phyloP scores from a whole-genome alignment of 2,113 vertebrate genomes.

The Marcusenius ussheri region DNA sequence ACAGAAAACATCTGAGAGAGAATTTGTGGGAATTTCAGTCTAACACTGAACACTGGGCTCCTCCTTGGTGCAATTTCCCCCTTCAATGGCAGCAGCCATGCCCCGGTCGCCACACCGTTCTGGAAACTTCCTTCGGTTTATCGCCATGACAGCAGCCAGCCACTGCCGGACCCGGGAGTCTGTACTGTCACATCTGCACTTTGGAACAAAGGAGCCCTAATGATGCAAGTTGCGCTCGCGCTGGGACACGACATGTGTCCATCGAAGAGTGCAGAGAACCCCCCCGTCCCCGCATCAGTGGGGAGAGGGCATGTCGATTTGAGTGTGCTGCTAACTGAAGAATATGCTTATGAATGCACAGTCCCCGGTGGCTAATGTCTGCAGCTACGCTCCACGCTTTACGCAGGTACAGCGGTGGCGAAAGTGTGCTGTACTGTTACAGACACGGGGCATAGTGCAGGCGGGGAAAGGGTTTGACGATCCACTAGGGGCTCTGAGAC shows the following conservation, averaged over 20 bases:
- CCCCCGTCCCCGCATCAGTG: slow-evolving; percentile 6
- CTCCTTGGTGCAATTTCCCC: slow-evolving; percentile 31
- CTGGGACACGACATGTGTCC: not conserved
- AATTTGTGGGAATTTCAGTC: not conserved
- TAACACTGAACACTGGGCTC: slow-evolving; percentile 38
- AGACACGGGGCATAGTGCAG: too few relatives aligned
- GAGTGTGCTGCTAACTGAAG: not conserved
- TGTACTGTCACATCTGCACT: slow-evolving; percentile 8
- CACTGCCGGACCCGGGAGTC: slow-evolving; percentile 9
- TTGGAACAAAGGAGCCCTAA: slow-evolving; percentile 1
- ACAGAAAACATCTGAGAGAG: not conserved
- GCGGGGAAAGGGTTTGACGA: too few relatives aligned
- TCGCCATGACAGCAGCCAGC: slow-evolving; percentile 31
- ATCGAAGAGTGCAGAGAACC: not conserved
- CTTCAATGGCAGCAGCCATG: slow-evolving; percentile 36
- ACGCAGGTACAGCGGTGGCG: not conserved
- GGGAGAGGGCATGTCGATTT: not conserved
- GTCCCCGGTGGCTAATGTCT: not conserved
- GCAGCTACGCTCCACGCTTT: too few relatives aligned
- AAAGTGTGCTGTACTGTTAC: not conserved
- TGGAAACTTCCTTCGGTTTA: slow-evolving; percentile 43
- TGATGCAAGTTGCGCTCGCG: slow-evolving; percentile 11
- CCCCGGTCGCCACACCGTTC: slow-evolving; percentile 36
- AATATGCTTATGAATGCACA: not conserved
- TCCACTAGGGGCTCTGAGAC: too few relatives aligned